Conservation (phyloP, 2,113 vertebrate genomes). For the Noturus placidus region DNA sequence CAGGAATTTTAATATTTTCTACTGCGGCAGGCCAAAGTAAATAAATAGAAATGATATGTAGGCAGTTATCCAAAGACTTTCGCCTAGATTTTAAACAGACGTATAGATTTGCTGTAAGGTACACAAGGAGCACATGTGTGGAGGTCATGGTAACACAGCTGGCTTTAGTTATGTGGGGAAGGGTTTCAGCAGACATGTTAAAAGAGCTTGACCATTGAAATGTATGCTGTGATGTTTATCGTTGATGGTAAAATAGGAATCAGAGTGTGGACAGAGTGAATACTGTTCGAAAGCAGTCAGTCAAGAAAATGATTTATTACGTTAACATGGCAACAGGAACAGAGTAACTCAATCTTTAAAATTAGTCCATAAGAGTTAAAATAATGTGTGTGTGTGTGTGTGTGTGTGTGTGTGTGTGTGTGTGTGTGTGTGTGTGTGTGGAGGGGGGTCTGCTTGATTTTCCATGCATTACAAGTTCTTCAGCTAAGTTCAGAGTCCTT, state of each 20-base stretch:
- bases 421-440: too few relatives aligned
- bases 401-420: background rate
- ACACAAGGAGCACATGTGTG: background rate
- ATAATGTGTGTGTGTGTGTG: background rate
- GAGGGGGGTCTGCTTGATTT: too few relatives aligned
- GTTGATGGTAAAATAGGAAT: background rate
- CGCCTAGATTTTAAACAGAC: background rate
- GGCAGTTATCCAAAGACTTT: background rate
- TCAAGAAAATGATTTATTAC: background rate
- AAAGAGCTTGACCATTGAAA: background rate
- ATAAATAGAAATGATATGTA: background rate
- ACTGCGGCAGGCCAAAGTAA: background rate
- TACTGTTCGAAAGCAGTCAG: background rate
- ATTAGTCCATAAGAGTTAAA: background rate
- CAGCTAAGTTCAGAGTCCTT: too few relatives aligned
- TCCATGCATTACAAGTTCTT: too few relatives aligned
- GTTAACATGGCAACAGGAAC: background rate
- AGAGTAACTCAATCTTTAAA: background rate
- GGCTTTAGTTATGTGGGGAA: background rate
- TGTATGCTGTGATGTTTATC: background rate
- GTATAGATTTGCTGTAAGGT: background rate
- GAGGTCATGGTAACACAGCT: background rate
- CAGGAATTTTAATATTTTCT: background rate
- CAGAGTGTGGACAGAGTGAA: background rate
- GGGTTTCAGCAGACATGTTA: background rate